Base-by-base conservation (phyloP, 1,140 invertebrate species). In the Metopolophium dirhodum region DNA sequence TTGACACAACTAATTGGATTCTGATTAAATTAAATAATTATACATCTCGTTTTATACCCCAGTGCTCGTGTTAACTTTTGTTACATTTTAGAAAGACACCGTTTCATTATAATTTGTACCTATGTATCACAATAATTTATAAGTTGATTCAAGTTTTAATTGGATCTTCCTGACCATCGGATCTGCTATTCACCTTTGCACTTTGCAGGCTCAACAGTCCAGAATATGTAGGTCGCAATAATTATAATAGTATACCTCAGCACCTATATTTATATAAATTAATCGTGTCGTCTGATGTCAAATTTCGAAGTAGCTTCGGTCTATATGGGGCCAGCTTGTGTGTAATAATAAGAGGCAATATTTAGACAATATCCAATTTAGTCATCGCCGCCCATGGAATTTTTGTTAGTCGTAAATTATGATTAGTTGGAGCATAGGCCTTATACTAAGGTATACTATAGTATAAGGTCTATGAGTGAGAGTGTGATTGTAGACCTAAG, bases 61-160 rank as follows among this genome's bases (percentile, higher is more conserved):
- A 23, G 37, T 83, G 9, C 23, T 83, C n/a, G 20, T 83, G 7
- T 83, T 83, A 23, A 37, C 37, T 83, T 83, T 41, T 41, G 35
- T 83, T 83, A 11, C 35, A 83, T 83, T 83, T 83, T 41, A 83
- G 82, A 41, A 83, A 83, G 61, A 30, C n/a, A 23, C 7, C 18
- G 35, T 22, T 37, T 83, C 22, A 37, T 83, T 83, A 41, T 41
- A 83, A 41, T 82, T 82, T 82, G 77, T 37, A 54, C 11, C 8
- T 49, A 49, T 49, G 22, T 41, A 23, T 83, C 82, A 83, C 82
- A 23, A 22, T 41, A 77, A 77, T 77, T 23, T 83, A 37, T 41
- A 83, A 83, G 37, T 83, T 83, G 22, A 23, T 83, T 83, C 22
- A 83, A 37, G 82, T 41, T 83, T 83, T 83, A 83, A 83, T 83